Evolutionary conservation across 1,140 invertebrate species (phyloP), one percentile per base, ranked within the genome.

Genomic region (Gonioctena quinquepunctata): DNA sequence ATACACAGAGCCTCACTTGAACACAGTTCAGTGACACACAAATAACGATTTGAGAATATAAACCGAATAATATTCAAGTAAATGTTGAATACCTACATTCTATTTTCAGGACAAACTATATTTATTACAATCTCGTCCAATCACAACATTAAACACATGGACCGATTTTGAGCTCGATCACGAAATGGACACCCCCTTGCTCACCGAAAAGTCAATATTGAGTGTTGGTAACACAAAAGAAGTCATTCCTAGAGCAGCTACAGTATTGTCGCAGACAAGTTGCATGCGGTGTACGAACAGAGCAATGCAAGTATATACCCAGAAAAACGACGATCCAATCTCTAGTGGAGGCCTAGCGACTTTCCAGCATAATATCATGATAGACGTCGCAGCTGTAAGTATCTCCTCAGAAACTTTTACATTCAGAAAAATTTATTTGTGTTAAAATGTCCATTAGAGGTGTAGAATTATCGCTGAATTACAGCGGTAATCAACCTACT

Each of bases 91-190:
- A n/a, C n/a, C n/a, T n/a, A n/a, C n/a, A n/a, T n/a, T n/a, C n/a
- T n/a, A 13, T 18, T 59, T 61, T 2, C 70, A 89, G 84, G 83
- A 84, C 23, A 80, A 82, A 7, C 84, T 92, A 65, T 91, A 87
- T 79, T 79, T 92, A 13, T 80, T 92, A n/a, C 90, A 94, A 88
- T 88, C 90, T 3, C 84, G 93, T 33, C 90, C 91, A 1, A 89
- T 94, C 26, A 94, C 93, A 1, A 88, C 88, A 0, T 70, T 92
- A 3, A 87, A 91, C 25, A 76, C 84, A 1, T 92, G 91, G 88
- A 89, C 87, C 1, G 89, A 93, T 66, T 92, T 90, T 72, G 92
- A 94, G 76, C 72, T 94, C 7, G 81, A 86, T 1, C 92, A 93
- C 77, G 92, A 94, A 80, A 84, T 91, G 72, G 92, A 93, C 82